Percentiles rank a stretch among this genome's conserved stretches.
phyloP scores from a whole-genome alignment of 1,140 invertebrate genomes.

The Branchinecta lynchi region DNA sequence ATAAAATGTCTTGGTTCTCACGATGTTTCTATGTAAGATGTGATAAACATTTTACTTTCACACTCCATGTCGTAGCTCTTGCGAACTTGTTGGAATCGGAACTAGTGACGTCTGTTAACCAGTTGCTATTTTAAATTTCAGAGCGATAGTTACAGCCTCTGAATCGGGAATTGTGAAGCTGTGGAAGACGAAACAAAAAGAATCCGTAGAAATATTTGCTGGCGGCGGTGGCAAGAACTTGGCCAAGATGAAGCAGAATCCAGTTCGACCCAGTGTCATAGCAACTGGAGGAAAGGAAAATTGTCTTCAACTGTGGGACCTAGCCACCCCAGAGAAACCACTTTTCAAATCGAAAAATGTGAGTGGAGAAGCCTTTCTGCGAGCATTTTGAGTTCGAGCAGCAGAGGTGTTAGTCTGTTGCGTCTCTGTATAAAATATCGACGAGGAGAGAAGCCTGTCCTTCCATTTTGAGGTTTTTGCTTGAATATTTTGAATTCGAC shows the following conservation, averaged over 20 bases:
- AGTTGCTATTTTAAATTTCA: conserved; percentile 28
- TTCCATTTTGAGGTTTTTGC: no score
- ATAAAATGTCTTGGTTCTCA: no score
- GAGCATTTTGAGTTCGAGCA: no score
- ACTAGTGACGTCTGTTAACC: conserved; percentile 14
- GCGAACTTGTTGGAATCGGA: conserved; percentile 21
- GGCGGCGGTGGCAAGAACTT: conserved; percentile 32
- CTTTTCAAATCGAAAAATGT: conserved; percentile 56
- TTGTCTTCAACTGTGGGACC: conserved; percentile 54
- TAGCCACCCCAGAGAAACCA: conserved; percentile 35
- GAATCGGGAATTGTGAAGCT: conserved; percentile 41
- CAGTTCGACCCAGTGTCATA: conserved; percentile 33
- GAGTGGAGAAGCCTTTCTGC: conserved; percentile 21
- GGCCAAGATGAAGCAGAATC: conserved; percentile 38
- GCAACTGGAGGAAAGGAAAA: conserved; percentile 57
- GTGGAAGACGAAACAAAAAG: conserved; percentile 31
- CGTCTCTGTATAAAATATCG: no score
- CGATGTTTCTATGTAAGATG: no score
- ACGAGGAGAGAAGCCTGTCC: no score
- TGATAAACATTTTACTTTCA: no score
- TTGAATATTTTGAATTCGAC: no score
- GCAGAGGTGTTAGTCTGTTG: no score
- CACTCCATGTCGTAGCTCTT: no score
- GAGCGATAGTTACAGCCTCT: conserved; percentile 37
- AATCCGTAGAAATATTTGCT: conserved; percentile 24